Conservation (phyloP, 2,797 vertebrate genomes). For the Epinephelus malabaricus region DNA sequence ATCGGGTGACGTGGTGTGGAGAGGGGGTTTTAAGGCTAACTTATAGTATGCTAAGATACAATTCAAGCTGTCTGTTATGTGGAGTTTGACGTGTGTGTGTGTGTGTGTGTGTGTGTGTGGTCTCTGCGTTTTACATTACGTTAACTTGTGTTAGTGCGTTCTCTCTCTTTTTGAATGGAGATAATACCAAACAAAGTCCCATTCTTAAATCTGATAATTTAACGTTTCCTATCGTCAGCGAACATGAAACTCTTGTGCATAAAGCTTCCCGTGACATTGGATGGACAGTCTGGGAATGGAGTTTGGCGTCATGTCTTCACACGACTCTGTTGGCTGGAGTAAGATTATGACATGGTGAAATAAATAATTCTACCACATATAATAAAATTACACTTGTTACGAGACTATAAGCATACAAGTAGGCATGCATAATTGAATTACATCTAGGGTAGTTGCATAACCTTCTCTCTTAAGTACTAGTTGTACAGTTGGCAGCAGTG, state of each 20-base stretch:
- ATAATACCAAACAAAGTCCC: not conserved
- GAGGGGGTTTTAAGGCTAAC: not conserved
- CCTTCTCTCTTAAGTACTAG: not conserved
- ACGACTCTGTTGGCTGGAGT: not conserved
- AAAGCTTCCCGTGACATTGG: fast-evolving
- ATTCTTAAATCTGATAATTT: not conserved
- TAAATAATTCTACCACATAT: not conserved
- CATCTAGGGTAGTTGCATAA: conserved; percentile 4
- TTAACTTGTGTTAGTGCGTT: not conserved
- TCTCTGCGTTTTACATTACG: not conserved
- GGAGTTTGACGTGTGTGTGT: not conserved
- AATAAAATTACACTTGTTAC: not conserved
- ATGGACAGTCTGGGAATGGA: not conserved
- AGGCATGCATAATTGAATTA: not conserved
- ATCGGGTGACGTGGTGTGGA: conserved; percentile 17
- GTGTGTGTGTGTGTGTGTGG: not conserved
- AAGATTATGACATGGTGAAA: not conserved
- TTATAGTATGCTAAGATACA: not conserved
- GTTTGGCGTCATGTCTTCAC: not conserved
- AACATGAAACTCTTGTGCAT: fast-evolving
- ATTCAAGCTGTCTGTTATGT: not conserved
- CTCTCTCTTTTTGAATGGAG: no score
- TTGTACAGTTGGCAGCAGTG: not conserved
- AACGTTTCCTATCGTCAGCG: fast-evolving
- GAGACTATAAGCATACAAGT: no score